Percentiles rank a stretch among this genome's conserved stretches.
These are phyloP conservation scores for Sylvilagus bachmani DNA, from an alignment of 2,113 vertebrate species.

Conservation along the genomic window DNA sequence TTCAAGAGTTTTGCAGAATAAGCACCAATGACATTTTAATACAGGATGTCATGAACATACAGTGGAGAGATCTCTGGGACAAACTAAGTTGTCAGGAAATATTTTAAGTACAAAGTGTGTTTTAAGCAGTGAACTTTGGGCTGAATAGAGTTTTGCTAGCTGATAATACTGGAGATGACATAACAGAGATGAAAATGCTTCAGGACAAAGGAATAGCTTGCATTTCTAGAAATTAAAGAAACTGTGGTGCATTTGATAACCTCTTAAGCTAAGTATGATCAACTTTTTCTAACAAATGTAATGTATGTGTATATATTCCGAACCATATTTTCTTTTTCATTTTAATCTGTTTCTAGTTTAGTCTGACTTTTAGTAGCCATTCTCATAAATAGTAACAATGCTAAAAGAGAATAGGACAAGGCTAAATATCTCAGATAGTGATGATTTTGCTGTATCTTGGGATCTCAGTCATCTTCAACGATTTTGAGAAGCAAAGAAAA, in stretches of 20 bases:
- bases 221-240: background rate
- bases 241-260: background rate
- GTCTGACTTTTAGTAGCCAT: background rate
- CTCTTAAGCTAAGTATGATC: background rate
- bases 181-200: background rate
- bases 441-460: background rate
- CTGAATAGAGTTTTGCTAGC: background rate
- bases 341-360: background rate
- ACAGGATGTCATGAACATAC: background rate
- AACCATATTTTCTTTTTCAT: background rate
- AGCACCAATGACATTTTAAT: background rate
- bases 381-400: background rate
- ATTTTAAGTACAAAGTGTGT: background rate
- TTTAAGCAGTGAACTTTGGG: background rate
- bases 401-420: background rate
- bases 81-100: conserved; percentile 6
- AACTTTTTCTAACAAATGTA: background rate
- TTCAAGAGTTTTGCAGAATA: background rate
- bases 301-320: background rate
- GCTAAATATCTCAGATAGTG: background rate
- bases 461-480: background rate
- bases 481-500: background rate
- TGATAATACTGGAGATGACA: background rate
- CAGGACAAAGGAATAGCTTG: background rate
- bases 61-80: background rate